Base-by-base conservation (phyloP, 1,140 invertebrate species). In the Wiebesia pumilae region DNA sequence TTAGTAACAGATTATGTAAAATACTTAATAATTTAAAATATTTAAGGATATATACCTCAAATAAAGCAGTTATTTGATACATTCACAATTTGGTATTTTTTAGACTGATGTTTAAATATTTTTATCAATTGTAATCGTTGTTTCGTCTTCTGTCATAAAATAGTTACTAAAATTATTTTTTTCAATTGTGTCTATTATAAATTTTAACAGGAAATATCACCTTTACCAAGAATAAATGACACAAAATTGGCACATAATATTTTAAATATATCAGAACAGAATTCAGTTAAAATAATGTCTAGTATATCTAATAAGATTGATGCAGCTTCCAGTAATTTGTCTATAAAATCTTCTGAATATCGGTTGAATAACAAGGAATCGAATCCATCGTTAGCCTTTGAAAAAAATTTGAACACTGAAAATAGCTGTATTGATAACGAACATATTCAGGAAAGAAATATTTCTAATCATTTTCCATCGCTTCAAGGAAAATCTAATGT, bases 361-460 rank as follows among this genome's bases (percentile, higher is more conserved):
- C 19, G 1, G 12, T 77, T 65, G 2, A 77, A 58, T 83, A 51
- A 33, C 14, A 86, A 62, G 35, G 62, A 75, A 62, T 30, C 30
- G 51, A 62, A 35, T 24, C 65, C 24, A 27, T 10, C 14, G 30
- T 12, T 9, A 81, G 24, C 51, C 27, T 33, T 33, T 38, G 47
- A 58, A 24, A n/a, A 30, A 40, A 77, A 51, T 67, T 33, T 84
- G 38, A 69, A 69, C n/a, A 30, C 71, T 40, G 51, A 47, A 71
- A 51, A 38, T 73, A 80, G 30, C 35, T 77, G n/a, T 79, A 16
- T n/a, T 71, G 33, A 75, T 71, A 73, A 51, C 43, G 79, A 81
- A 81, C n/a, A 33, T 30, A 82, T 43, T 67, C 3, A 77, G 24
- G 14, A 43, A 62, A 27, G 14, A 27, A 14, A 14, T 27, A 4